Conservation (phyloP, 2,888 invertebrate genomes). For the Oscheius sp. region DNA sequence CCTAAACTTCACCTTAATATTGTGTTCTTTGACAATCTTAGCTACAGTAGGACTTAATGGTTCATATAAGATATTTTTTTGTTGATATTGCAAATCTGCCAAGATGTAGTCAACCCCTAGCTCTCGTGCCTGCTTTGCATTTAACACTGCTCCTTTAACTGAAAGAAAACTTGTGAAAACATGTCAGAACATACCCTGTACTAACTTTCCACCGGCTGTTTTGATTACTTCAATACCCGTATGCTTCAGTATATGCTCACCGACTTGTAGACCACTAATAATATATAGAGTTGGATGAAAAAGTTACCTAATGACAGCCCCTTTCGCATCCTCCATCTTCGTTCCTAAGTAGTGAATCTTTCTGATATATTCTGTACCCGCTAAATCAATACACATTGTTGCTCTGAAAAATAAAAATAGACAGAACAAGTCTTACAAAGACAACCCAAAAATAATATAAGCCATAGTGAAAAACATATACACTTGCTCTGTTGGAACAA, state of each 20-base stretch:
- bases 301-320: slow-evolving; percentile 59
- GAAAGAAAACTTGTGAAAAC: slow-evolving; percentile 16
- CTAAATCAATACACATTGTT: slow-evolving; percentile 70
- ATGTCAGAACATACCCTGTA: slow-evolving; percentile 46
- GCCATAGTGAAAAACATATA: slow-evolving; percentile 70
- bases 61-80: slow-evolving; percentile 69
- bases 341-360: slow-evolving; percentile 69
- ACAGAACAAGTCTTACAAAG: slow-evolving; percentile 53
- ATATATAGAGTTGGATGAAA: too few species aligned
- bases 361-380: slow-evolving; percentile 69
- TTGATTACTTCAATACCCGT: slow-evolving; percentile 68
- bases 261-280: slow-evolving; percentile 65
- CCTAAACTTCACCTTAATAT: slow-evolving; percentile 63
- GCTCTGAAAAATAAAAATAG: slow-evolving; percentile 48
- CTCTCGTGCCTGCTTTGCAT: slow-evolving; percentile 61
- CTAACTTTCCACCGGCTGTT: slow-evolving; percentile 69
- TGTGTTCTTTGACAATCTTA: slow-evolving; percentile 63
- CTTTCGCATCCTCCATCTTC: slow-evolving; percentile 70
- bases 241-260: slow-evolving; percentile 68
- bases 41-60: slow-evolving; percentile 65
- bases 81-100: slow-evolving; percentile 60
- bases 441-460: slow-evolving; percentile 69
- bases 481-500: slow-evolving; percentile 68
- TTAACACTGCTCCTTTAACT: slow-evolving; percentile 64
- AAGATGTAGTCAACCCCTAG: slow-evolving; percentile 63